Evolutionary conservation across 1,140 invertebrate genomes (phyloP).

Genomic region (Vollenhovia emeryi): DNA sequence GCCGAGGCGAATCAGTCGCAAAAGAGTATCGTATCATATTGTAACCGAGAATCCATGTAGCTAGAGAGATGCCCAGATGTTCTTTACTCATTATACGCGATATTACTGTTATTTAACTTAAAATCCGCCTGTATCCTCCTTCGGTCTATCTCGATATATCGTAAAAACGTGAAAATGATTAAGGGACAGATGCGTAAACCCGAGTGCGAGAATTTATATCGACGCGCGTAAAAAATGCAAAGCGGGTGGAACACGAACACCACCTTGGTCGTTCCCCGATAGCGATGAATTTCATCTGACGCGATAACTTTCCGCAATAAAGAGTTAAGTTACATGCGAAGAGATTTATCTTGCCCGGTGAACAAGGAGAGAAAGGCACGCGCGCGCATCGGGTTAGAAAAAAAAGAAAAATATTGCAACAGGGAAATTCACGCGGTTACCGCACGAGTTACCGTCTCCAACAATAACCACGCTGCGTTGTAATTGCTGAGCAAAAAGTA

Average conservation of each 20-base stretch:
- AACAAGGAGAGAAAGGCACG: not conserved
- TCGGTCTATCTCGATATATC: not conserved
- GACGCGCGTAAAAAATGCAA: slow-evolving; percentile 45
- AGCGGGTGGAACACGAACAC: not conserved
- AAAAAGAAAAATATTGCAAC: slow-evolving; percentile 34
- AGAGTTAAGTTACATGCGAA: slow-evolving; percentile 46
- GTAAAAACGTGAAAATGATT: not conserved
- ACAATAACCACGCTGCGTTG: slow-evolving; percentile 15
- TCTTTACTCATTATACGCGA: not conserved
- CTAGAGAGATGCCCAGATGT: not conserved
- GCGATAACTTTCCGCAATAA: slow-evolving; percentile 43
- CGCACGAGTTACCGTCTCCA: not conserved
- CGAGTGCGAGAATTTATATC: slow-evolving; percentile 13
- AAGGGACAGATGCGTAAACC: slow-evolving; percentile 20
- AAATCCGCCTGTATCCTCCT: not conserved
- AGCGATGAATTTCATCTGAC: slow-evolving; percentile 7
- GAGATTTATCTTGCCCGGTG: slow-evolving; percentile 25
- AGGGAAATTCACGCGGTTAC: not conserved
- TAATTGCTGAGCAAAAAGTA: not conserved
- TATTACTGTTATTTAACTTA: not conserved
- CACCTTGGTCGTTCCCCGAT: slow-evolving; percentile 4
- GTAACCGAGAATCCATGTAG: not conserved
- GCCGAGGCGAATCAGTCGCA: not conserved
- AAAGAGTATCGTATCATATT: not conserved
- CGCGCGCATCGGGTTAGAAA: not conserved